Evolutionary conservation across 2,888 invertebrate species (phyloP).

Genomic region (Trichopria drosophilae): DNA sequence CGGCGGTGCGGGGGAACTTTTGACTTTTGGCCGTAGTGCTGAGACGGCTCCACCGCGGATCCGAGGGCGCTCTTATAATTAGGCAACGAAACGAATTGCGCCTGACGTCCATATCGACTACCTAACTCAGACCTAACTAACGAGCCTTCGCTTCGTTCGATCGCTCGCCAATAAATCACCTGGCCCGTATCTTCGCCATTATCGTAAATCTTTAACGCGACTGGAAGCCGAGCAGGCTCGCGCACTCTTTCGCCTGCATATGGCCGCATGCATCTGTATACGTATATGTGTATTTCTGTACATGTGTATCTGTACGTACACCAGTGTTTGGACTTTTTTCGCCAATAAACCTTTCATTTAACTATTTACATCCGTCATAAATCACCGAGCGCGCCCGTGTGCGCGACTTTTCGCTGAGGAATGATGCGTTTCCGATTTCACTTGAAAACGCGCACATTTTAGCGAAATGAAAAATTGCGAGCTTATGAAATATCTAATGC

Average conservation of each 20-base stretch:
- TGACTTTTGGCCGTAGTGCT: too few relatives aligned
- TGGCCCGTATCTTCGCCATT: conserved; percentile 51
- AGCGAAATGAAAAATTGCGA: too few relatives aligned
- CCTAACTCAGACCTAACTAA: conserved; percentile 54
- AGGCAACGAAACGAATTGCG: conserved; percentile 55
- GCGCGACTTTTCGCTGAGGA: conserved; percentile 33
- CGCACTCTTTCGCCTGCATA: conserved; percentile 16
- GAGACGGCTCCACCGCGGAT: conserved; percentile 29
- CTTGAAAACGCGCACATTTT: too few relatives aligned
- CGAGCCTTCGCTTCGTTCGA: conserved; percentile 53
- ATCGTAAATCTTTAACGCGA: conserved; percentile 52
- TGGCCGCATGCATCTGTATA: conserved; percentile 18
- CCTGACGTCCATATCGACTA: conserved; percentile 55
- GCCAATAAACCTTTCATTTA: conserved; percentile 48
- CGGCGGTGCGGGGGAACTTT: conserved; percentile 36
- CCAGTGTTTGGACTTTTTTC: conserved; percentile 31
- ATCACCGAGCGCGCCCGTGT: conserved; percentile 40
- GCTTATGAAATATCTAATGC: too few relatives aligned
- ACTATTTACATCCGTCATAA: conserved; percentile 47
- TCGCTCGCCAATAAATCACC: conserved; percentile 51
- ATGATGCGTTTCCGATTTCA: conserved; percentile 32
- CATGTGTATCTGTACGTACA: conserved; percentile 1
- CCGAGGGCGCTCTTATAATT: conserved; percentile 52
- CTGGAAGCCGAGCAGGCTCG: conserved; percentile 39
- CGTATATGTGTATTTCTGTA: conserved; percentile 25